Evolutionary conservation across 2,113 vertebrate genomes (phyloP), one percentile per base, ranked within the genome.

Genomic region (Natator depressus): DNA sequence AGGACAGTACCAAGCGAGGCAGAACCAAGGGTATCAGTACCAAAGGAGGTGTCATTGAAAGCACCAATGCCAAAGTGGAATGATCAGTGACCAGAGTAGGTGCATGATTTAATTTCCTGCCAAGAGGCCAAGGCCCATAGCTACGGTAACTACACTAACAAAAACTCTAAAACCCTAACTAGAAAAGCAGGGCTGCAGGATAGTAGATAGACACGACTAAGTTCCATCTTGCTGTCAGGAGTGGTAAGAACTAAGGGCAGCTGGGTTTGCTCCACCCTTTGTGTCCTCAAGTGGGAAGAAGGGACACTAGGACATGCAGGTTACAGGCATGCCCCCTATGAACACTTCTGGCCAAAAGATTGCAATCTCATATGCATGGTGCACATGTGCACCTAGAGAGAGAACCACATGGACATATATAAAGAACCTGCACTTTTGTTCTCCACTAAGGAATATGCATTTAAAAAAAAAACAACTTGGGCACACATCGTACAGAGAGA

Each of bases 401-500:
- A 31, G 31, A 62, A 89, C 82, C 29, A 86, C 84, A 27, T 4
- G 22, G 92, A 19, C 4, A 55, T 1, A 2, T 31, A 51, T 1
- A 1, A 0, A 11, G 2, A 47, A 42, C 22, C 42, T 35, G 16
- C 49, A 76, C 83, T 87, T 69, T n/a, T 59, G 16, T 62, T 53
- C 31, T 54, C 35, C 42, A 14, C 53, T 53, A 91, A 82, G 4
- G 4, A 4, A 72, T n/a, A 50, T 0, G 1, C 0, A 10, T 47
- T n/a, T 46, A 49, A 55, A 76, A 35, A 76, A 35, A 31, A 29
- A 31, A 49, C 8, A 10, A 49, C 29, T 62, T 3, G 50, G 50
- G 24, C 65, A 2, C 47, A 82, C 42, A 93, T 81, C 85, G 81
- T 2, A 57, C 78, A 93, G 87, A 3, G n/a, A 85, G 3, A 31